These are phyloP conservation scores for Bombus impatiens DNA, from an alignment of 1,140 invertebrate species.

Conservation along the genomic window DNA sequence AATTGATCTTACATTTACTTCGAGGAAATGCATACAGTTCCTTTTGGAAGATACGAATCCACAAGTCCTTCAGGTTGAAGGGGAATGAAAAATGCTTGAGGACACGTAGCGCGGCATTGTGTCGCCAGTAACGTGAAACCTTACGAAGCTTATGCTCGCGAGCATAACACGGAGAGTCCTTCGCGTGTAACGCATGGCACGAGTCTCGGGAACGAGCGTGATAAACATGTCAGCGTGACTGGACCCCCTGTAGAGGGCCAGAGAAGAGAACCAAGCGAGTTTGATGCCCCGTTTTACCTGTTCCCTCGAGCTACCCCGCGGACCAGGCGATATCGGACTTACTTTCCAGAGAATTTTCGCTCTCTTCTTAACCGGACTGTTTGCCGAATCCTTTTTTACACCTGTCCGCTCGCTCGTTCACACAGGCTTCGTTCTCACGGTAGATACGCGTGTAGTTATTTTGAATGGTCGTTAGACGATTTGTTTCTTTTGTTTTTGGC, in stretches of 20 bases:
- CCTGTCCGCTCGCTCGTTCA: conserved; percentile 1
- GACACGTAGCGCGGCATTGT: conserved; percentile 59
- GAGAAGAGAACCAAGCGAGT: conserved; percentile 54
- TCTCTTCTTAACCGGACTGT: not conserved
- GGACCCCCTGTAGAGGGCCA: conserved; percentile 67
- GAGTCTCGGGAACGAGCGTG: conserved; percentile 66
- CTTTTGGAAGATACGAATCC: not conserved
- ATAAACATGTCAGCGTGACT: conserved; percentile 72
- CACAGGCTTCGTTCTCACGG: conserved; percentile 22
- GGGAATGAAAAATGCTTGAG: conserved; percentile 58
- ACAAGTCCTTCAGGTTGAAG: not conserved
- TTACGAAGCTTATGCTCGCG: conserved; percentile 31
- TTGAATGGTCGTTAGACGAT: not conserved
- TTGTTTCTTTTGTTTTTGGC: no score
- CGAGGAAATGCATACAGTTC: not conserved
- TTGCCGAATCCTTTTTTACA: conserved; percentile 30
- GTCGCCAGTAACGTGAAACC: conserved; percentile 67
- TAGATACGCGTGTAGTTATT: not conserved
- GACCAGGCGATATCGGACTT: not conserved
- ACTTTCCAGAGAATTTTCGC: conserved; percentile 38
- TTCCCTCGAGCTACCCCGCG: conserved; percentile 17
- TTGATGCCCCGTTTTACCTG: conserved; percentile 67
- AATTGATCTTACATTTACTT: not conserved
- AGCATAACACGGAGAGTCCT: conserved; percentile 42
- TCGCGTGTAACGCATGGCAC: conserved; percentile 68